Percentiles rank a stretch among this genome's conserved stretches.
phyloP scores from a whole-genome alignment of 1,140 invertebrate species.

The Octopus bimaculoides region DNA sequence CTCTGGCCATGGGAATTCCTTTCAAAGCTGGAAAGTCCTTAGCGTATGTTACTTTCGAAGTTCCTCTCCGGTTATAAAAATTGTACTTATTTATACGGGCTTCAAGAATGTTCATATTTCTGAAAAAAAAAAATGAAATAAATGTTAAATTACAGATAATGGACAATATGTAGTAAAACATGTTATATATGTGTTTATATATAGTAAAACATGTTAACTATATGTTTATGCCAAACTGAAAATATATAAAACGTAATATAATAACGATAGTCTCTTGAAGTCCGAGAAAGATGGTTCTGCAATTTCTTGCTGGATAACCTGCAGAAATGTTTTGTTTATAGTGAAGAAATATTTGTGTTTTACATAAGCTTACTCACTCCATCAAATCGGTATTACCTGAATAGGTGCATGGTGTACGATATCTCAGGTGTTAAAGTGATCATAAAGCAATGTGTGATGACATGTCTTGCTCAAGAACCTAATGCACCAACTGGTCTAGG shows the following conservation, averaged over 20 bases:
- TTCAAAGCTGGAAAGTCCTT: conserved; percentile 29
- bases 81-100: background rate
- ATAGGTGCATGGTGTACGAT: too few relatives aligned
- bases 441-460: too few relatives aligned
- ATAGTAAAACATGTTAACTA: background rate
- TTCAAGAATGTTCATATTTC: background rate
- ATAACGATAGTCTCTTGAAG: background rate
- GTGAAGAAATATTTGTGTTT: too few relatives aligned
- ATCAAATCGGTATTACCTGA: too few relatives aligned
- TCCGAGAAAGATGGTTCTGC: too few relatives aligned
- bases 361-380: too few relatives aligned
- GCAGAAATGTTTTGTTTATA: too few relatives aligned
- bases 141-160: background rate
- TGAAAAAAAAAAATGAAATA: background rate
- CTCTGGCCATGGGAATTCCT: conserved; percentile 28
- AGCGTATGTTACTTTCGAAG: background rate
- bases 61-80: background rate
- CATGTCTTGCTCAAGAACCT: too few relatives aligned
- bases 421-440: too few relatives aligned
- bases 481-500: too few relatives aligned
- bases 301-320: too few relatives aligned
- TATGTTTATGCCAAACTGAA: background rate
- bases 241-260: background rate
- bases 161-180: background rate
- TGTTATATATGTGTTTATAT: background rate